Base-by-base conservation (phyloP, 1,140 invertebrate genomes). In the Asbolus verrucosus region DNA sequence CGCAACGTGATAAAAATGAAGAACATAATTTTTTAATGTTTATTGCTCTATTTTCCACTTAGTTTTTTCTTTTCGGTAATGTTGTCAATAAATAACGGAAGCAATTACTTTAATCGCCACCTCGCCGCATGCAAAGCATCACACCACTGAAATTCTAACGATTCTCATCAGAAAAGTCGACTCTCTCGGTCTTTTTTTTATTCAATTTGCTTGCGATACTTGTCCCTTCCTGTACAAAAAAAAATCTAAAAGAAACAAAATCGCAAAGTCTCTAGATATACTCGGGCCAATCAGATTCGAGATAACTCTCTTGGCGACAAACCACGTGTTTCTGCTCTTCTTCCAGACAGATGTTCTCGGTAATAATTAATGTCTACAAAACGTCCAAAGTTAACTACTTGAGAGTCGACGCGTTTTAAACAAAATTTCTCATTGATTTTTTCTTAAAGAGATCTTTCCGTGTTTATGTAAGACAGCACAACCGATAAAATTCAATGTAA, bases 1-100 rank as follows among this genome's bases (percentile, higher is more conserved):
- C 18, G 46, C 21, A 24, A 54, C 46, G 46, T 27, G 46, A 54
- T 54, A 19, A 54, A 54, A 54, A 54, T 54, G 21, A 54, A 27
- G 27, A 16, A 27, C 46, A 14, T 54, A 54, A 54, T 54, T 54
- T 54, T 54, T 54, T 54, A 54, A 54, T 54, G 46, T 54, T 30
- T 54, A 54, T 54, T 54, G 27, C 24, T 54, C 14, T 54, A 54
- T 54, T 54, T 54, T 54, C 46, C 21, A 54, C 46, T 46, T 30
- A 5, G 9, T 8, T 4, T 30, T 30, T n/a, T n/a, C n/a, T 36
- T 54, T 54, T 6, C 21, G 19, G 19, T 54, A 27, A 27, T 14
- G 21, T 5, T 11, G 46, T 27, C 46, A 16, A 54, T 54, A 54
- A 54, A 54, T 54, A 27, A 54, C 6, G 21, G 21, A 24, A 11